phyloP scores from a whole-genome alignment of 2,888 invertebrate genomes.

The Sminthurinus aureus region DNA sequence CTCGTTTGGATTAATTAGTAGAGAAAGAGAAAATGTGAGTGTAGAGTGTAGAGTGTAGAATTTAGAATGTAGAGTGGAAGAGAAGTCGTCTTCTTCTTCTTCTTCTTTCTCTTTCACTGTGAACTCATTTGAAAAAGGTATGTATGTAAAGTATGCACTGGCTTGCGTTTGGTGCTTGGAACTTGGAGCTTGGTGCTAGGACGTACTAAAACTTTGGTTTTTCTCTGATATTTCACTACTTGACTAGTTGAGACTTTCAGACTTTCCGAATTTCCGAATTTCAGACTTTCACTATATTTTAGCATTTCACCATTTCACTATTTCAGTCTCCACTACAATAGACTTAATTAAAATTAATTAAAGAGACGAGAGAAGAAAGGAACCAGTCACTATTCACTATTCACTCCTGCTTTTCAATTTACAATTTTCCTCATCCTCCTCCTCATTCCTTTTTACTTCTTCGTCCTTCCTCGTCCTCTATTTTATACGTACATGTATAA shows the following conservation, averaged over 20 bases:
- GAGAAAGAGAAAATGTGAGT: background rate
- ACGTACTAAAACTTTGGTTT: background rate
- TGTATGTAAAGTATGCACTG: slow-evolving; percentile 6
- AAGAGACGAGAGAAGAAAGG: slow-evolving; percentile 46
- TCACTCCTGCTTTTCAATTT: slow-evolving; percentile 35
- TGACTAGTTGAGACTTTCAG: background rate
- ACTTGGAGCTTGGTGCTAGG: no score
- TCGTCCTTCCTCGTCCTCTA: background rate
- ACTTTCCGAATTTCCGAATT: background rate
- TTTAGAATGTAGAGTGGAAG: background rate
- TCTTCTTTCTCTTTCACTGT: slow-evolving; percentile 18
- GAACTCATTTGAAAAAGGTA: slow-evolving; percentile 1
- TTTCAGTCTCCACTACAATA: slow-evolving; percentile 40
- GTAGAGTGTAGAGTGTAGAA: no score
- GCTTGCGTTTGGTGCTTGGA: no score
- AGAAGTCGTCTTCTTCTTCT: slow-evolving; percentile 23
- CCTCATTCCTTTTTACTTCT: background rate
- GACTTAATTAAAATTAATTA: slow-evolving; percentile 60
- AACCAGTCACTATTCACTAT: slow-evolving; percentile 9
- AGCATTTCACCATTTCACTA: slow-evolving; percentile 39
- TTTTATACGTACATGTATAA: no score
- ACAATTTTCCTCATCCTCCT: background rate
- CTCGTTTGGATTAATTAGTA: slow-evolving; percentile 43
- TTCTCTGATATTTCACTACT: background rate
- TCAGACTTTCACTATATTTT: background rate